Evolutionary conservation across 1,140 invertebrate species (phyloP).

Genomic region (Battus philenor): DNA sequence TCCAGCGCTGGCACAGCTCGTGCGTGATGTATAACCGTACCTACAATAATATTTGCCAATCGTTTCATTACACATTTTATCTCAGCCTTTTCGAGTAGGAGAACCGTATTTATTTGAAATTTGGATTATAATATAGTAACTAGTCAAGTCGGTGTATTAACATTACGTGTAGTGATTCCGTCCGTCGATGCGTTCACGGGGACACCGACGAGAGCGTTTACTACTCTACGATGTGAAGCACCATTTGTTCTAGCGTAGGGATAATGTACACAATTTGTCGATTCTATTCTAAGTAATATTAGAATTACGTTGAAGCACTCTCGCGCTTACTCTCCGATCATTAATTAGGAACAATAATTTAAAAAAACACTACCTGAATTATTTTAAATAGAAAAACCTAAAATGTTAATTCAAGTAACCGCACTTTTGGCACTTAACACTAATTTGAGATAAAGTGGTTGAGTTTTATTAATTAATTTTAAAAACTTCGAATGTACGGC

Average conservation of each 20-base stretch:
- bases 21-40: slow-evolving; percentile 41
- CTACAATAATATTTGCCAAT: slow-evolving; percentile 56
- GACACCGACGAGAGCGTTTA: slow-evolving; percentile 30
- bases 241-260: slow-evolving; percentile 75
- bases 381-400: slow-evolving; percentile 59
- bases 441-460: slow-evolving; percentile 33
- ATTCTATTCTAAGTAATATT: slow-evolving; percentile 65
- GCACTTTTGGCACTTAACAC: slow-evolving; percentile 68
- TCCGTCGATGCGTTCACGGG: slow-evolving; percentile 24
- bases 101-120: slow-evolving; percentile 63
- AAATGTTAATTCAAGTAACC: slow-evolving; percentile 45
- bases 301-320: slow-evolving; percentile 62
- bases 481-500: background rate
- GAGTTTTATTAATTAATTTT: slow-evolving; percentile 14
- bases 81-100: slow-evolving; percentile 73
- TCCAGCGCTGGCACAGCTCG: slow-evolving; percentile 24
- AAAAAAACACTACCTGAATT: slow-evolving; percentile 63
- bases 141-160: slow-evolving; percentile 70
- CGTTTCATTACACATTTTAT: slow-evolving; percentile 60
- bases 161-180: slow-evolving; percentile 49
- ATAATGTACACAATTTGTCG: slow-evolving; percentile 69
- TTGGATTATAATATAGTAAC: slow-evolving; percentile 71
- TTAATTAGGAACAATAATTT: slow-evolving; percentile 72
- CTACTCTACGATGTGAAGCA: slow-evolving; percentile 70
- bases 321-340: slow-evolving; percentile 57